These are phyloP conservation scores for Ornithoptera alexandrae DNA, from an alignment of 2,888 invertebrate genomes.

Conservation along the genomic window DNA sequence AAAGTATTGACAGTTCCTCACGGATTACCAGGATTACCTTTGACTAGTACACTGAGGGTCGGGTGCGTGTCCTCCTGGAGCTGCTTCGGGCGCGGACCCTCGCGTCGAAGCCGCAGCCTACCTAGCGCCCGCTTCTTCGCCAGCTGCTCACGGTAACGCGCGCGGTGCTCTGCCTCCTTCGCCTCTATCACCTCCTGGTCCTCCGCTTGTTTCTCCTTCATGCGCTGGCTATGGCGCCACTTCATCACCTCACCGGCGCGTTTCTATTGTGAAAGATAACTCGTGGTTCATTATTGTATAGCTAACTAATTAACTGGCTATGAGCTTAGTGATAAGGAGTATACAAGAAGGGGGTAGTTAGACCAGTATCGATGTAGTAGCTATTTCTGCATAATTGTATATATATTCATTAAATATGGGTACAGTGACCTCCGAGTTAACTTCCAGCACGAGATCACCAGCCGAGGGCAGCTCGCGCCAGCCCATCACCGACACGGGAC, in stretches of 20 bases:
- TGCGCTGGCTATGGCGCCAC: constrained; percentile 81
- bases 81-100: constrained; percentile 80
- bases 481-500: constrained; percentile 92
- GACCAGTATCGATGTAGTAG: too few relatives aligned
- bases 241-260: constrained; percentile 84
- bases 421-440: constrained; percentile 83
- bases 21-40: constrained; percentile 67
- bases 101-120: constrained; percentile 69
- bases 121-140: constrained; percentile 82
- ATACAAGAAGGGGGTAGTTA: too few relatives aligned
- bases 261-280: constrained; percentile 64
- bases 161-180: constrained; percentile 83
- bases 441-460: constrained; percentile 93
- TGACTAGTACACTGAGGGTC: constrained; percentile 82
- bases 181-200: constrained; percentile 82
- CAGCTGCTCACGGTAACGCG: constrained; percentile 82
- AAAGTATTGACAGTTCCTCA: too few relatives aligned
- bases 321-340: too few relatives aligned
- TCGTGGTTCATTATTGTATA: too few relatives aligned
- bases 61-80: constrained; percentile 72
- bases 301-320: too few relatives aligned
- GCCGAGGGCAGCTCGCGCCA: constrained; percentile 94
- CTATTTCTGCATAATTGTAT: too few relatives aligned
- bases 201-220: constrained; percentile 81
- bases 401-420: too few relatives aligned